phyloP scores from a whole-genome alignment of 2,113 vertebrate genomes.

The Myotis yumanensis region DNA sequence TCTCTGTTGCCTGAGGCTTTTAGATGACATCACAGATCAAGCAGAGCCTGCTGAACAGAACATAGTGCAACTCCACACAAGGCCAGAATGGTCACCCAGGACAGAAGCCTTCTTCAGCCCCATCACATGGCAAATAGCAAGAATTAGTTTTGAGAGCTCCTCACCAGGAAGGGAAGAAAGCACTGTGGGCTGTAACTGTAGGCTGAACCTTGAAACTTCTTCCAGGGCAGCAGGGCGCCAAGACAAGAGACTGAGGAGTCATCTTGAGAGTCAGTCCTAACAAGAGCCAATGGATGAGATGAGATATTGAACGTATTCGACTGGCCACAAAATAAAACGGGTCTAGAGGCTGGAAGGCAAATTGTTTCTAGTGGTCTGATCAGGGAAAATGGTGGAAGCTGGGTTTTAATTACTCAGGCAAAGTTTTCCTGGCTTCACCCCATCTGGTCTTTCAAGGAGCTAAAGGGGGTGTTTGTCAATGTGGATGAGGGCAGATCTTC shows the following conservation, averaged over 20 bases:
- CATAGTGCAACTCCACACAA: neutral
- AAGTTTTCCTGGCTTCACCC: neutral
- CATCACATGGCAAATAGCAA: neutral
- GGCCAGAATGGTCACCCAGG: no score
- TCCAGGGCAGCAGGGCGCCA: neutral
- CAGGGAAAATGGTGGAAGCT: neutral
- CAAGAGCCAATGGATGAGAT: neutral
- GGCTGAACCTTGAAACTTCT: neutral
- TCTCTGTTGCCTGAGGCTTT: neutral
- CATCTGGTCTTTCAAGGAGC: conserved; percentile 34
- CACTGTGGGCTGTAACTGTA: neutral
- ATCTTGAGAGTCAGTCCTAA: neutral
- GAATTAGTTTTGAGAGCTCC: neutral
- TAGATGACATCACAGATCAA: neutral
- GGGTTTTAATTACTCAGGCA: neutral
- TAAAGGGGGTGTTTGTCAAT: neutral
- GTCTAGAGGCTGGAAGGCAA: neutral
- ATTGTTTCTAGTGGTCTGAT: neutral
- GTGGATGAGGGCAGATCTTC: neutral
- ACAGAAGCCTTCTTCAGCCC: neutral
- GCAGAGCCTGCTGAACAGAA: neutral
- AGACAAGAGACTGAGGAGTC: neutral
- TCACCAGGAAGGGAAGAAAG: neutral
- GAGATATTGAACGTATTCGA: neutral
- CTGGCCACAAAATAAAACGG: neutral